Evolutionary conservation across 2,797 vertebrate species (phyloP), one percentile per base, ranked within the genome.

Genomic region (Halcyon leucocephala): DNA sequence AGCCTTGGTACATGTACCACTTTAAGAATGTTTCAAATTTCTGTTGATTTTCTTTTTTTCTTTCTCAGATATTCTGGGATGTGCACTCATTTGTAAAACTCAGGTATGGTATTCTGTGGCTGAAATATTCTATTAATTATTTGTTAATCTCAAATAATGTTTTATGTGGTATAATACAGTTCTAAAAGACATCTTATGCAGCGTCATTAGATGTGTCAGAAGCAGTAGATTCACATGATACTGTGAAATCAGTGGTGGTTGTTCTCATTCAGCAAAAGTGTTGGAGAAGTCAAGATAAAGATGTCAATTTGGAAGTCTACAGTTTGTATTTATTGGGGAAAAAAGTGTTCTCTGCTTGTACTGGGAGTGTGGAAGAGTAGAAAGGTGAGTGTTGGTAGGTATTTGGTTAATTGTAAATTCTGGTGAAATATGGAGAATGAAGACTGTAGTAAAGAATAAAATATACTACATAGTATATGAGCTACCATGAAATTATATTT

Each of bases 401-500:
- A 49, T 67, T 37, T 71, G n/a, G 5, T 52, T 49, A 86, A 7
- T 28, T 79, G 41, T 17, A 89, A 80, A 78, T 82, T 4, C 25
- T 54, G 17, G 3, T 57, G 72, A 92, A 79, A 66, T 16, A 77
- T 7, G 72, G 28, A 8, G 39, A 90, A 58, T 5, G 5, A 22
- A 83, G 18, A 13, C 16, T 72, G 17, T 33, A 61, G 22, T 60
- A 28, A 85, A 42, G 54, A 88, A 49, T 54, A 78, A 70, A 82
- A 69, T 74, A 86, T 26, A 22, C 11, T 78, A 81, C 64, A 17
- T 35, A 74, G 57, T 21, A 78, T 41, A 88, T 0, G 0, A 65
- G 39, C 52, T 52, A 21, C 58, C 73, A 79, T 82, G 64, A 95
- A 95, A 88, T 83, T 72, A 58, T 89, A 76, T 90, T 82, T 78